These are phyloP conservation scores for Eurypyga helias DNA, from an alignment of 2,113 vertebrate species.

Conservation along the genomic window DNA sequence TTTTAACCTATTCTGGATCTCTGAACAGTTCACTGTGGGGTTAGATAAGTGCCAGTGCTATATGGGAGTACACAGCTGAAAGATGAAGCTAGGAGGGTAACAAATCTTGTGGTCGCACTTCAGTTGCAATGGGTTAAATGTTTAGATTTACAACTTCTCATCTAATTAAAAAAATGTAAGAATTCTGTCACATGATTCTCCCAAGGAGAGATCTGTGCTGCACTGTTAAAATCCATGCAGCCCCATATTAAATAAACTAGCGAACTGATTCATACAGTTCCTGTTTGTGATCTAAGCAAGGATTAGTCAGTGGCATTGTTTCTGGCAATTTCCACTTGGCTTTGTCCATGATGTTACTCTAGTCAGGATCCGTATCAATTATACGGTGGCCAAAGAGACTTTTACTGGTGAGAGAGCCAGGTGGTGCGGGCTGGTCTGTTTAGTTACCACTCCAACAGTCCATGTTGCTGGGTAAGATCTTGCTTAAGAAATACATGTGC, in stretches of 20 bases:
- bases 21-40: background rate
- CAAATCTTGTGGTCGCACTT: background rate
- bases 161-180: background rate
- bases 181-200: background rate
- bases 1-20: background rate
- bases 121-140: background rate
- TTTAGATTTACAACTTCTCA: background rate
- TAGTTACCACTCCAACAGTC: background rate
- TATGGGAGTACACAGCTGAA: background rate
- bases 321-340: slow-evolving; percentile 1
- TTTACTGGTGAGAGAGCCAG: background rate
- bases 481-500: background rate
- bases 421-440: background rate
- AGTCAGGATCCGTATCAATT: background rate
- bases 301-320: background rate
- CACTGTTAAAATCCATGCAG: background rate
- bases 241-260: background rate
- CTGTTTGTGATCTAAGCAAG: background rate
- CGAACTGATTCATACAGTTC: background rate
- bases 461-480: background rate
- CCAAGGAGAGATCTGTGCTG: background rate
- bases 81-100: background rate
- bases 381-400: background rate
- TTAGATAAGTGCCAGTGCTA: background rate
- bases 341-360: background rate